Conservation (phyloP, 2,113 vertebrate genomes). For the Pomatostomus ruficeps region DNA sequence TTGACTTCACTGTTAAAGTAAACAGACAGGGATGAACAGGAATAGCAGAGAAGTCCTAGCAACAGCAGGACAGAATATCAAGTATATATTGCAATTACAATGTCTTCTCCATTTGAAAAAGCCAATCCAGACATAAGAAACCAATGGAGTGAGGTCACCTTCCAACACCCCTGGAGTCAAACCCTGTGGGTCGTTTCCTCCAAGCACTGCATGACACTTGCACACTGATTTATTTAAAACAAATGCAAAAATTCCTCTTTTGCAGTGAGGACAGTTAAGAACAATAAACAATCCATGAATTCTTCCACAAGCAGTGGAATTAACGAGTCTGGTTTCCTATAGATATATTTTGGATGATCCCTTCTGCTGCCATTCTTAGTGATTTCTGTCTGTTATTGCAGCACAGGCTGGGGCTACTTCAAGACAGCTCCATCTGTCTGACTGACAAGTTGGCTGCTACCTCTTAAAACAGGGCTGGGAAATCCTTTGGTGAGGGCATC, state of each 20-base stretch:
- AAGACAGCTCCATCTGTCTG: background rate
- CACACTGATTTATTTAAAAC: conserved; percentile 53
- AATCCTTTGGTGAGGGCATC: background rate
- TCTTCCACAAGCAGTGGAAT: background rate
- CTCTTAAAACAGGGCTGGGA: background rate
- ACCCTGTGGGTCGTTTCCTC: background rate
- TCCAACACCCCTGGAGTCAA: background rate
- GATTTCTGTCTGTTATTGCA: background rate
- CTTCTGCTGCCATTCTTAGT: background rate
- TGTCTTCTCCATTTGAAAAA: background rate
- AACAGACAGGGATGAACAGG: background rate
- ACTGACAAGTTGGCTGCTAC: background rate
- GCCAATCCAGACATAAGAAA: conserved; percentile 4
- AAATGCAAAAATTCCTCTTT: conserved; percentile 45
- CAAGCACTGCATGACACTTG: background rate
- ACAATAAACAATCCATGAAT: conserved; percentile 28
- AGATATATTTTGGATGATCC: background rate
- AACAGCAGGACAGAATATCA: background rate
- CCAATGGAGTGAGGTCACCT: background rate
- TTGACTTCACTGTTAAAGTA: conserved; percentile 25
- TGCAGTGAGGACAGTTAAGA: background rate
- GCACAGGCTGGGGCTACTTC: background rate
- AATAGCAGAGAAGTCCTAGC: background rate
- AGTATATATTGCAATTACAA: background rate
- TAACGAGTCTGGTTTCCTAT: background rate